Conservation (phyloP, 2,797 vertebrate species). For the Lagocephalus sceleratus region DNA sequence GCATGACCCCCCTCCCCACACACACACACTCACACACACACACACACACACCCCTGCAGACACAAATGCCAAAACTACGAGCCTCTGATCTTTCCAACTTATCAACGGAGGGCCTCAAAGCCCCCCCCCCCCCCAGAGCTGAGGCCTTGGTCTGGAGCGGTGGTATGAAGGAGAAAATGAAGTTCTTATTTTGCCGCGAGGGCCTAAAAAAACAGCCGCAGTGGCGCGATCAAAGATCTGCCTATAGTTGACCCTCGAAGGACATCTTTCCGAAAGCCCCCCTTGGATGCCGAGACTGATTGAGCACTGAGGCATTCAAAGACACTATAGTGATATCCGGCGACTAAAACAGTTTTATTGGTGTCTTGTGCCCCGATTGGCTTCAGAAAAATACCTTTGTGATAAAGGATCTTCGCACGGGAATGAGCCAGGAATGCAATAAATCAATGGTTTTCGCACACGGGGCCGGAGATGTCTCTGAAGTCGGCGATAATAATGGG, state of each 20-base stretch:
- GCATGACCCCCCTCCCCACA: conserved; percentile 4
- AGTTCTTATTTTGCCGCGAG: conserved; percentile 1
- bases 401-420: too few species aligned
- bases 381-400: neutral
- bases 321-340: neutral
- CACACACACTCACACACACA: too few species aligned
- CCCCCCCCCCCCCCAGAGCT: conserved; percentile 11
- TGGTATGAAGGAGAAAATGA: conserved; percentile 20
- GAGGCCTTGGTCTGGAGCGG: neutral
- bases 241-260: neutral
- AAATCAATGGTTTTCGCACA: too few species aligned
- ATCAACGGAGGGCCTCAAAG: conserved; percentile 13
- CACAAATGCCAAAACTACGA: conserved; percentile 5
- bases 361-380: neutral
- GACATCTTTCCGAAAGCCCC: neutral
- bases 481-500: too few species aligned
- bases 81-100: too few species aligned
- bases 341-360: neutral
- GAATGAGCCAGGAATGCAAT: too few species aligned
- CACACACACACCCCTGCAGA: conserved; percentile 34
- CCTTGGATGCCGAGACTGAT: neutral
- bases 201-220: conserved; percentile 15
- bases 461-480: too few species aligned
- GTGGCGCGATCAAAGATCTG: neutral
- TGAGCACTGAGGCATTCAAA: neutral